Base-by-base conservation (phyloP, 2,888 invertebrate species). In the Scrobipalpa atriplicella region DNA sequence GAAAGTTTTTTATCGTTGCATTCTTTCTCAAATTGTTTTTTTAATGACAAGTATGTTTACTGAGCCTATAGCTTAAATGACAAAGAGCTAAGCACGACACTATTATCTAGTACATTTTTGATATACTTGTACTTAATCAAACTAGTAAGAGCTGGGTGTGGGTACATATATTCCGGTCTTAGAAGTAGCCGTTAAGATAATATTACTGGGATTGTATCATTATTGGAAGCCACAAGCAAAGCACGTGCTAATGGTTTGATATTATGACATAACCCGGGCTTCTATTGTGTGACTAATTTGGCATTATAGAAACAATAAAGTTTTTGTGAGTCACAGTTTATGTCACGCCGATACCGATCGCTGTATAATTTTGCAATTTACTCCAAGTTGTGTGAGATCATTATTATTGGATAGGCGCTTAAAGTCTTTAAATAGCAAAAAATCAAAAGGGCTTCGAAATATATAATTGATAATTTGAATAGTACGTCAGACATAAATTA, bases 231-330 rank as follows among this genome's bases (percentile, higher is more conserved):
- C 43, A 43, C 43, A 41, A 41, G 3, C 11, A 41, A 41, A 41
- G 43, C 43, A 43, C 43, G 43, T 43, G 43, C 43, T 43, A n/a
- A n/a, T 43, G 3, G 1, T 43, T 13, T 43, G n/a, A 6, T 47
- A 47, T 47, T n/a, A 47, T 7, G 38, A 13, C 9, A 29, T 58
- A n/a, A 38, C 38, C 38, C 7, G 1, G 36, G 9, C 19, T 56
- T 29, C 11, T 56, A 51, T 58, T 69, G 69, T 69, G 69, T 69
- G 67, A 69, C 58, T 67, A 64, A 64, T 56, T 64, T 41, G 39
- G 7, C 63, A 38, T 52, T 47, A 62, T 13, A 36, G 47, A 43
- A 29, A 62, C 62, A 62, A 62, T 62, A 62, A 56, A 47, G 21
- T 47, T 63, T 63, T 63, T 52, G 63, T 63, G 63, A 63, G 16